These are phyloP conservation scores for Neogobius melanostomus DNA, from an alignment of 2,113 vertebrate species.

Conservation along the genomic window DNA sequence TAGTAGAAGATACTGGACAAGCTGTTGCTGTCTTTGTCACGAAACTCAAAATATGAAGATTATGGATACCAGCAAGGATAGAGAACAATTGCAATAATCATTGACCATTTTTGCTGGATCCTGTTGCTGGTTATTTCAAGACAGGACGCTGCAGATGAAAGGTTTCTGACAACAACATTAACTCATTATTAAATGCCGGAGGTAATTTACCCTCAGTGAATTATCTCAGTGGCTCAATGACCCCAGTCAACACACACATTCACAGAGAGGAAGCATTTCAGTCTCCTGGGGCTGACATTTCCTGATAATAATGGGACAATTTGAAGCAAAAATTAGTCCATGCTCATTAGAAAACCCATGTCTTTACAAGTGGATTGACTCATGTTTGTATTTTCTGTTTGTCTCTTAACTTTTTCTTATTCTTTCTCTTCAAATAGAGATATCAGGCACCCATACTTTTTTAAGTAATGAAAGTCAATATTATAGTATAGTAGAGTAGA, in stretches of 20 bases:
- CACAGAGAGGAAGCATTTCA: conserved; percentile 13
- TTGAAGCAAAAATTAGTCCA: conserved; percentile 15
- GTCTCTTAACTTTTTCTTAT: neutral
- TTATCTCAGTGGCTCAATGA: conserved; percentile 15
- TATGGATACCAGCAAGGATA: neutral
- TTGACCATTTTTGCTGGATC: neutral
- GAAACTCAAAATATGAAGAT: neutral
- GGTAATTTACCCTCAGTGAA: conserved; percentile 27
- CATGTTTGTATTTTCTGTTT: neutral
- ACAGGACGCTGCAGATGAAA: conserved; percentile 49
- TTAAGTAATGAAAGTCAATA: too few relatives aligned
- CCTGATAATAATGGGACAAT: conserved; percentile 24
- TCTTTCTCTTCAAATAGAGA: neutral
- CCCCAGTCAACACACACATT: conserved; percentile 14
- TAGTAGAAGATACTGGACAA: too few relatives aligned
- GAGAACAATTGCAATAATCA: neutral
- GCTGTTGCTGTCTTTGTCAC: neutral
- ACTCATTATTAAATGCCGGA: conserved; percentile 67
- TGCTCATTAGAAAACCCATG: conserved; percentile 14
- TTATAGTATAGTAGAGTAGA: too few relatives aligned
- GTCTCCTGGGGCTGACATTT: conserved; percentile 35
- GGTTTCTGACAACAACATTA: conserved; percentile 60
- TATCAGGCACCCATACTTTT: neutral
- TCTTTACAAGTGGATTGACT: conserved; percentile 4
- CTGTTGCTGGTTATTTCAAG: conserved; percentile 52